A percentile compares a stretch with the other conserved stretches of the same genome.
Conservation (phyloP, 2,888 invertebrate species). For the Drosophila lacicola region DNA sequence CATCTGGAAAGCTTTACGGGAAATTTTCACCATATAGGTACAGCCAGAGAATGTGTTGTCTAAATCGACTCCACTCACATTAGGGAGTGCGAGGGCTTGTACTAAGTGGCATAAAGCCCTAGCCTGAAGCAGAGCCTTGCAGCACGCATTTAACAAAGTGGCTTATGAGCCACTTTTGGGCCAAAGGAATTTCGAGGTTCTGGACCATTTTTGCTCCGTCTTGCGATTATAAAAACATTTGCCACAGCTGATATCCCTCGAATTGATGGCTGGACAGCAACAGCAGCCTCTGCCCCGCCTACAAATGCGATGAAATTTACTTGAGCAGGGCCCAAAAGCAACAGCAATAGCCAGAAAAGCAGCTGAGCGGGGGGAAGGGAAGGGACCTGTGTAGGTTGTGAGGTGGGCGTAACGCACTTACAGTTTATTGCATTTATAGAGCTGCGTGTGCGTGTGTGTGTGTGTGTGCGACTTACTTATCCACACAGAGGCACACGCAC, state of each 20-base stretch:
- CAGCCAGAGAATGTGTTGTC: too few relatives aligned
- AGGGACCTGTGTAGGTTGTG: not conserved
- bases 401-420: slow-evolving; percentile 65
- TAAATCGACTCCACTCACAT: too few relatives aligned
- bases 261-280: slow-evolving; percentile 53
- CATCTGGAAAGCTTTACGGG: too few relatives aligned
- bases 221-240: slow-evolving; percentile 76
- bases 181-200: slow-evolving; percentile 13
- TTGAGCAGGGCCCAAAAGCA: slow-evolving; percentile 33
- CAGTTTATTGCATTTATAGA: slow-evolving; percentile 76
- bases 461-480: not conserved
- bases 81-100: too few relatives aligned
- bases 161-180: slow-evolving; percentile 31
- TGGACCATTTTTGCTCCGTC: slow-evolving; percentile 19
- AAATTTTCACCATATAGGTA: too few relatives aligned
- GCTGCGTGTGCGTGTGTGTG: slow-evolving; percentile 25
- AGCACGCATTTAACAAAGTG: slow-evolving; percentile 25
- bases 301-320: slow-evolving; percentile 21
- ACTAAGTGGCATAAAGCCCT: too few relatives aligned
- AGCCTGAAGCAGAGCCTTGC: too few relatives aligned
- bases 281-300: slow-evolving; percentile 7
- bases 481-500: slow-evolving; percentile 26
- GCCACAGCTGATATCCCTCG: slow-evolving; percentile 69
- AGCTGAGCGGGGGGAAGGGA: not conserved
- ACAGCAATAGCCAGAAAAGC: slow-evolving; percentile 16